phyloP scores from a whole-genome alignment of 2,113 vertebrate genomes.

The Lontra canadensis region DNA sequence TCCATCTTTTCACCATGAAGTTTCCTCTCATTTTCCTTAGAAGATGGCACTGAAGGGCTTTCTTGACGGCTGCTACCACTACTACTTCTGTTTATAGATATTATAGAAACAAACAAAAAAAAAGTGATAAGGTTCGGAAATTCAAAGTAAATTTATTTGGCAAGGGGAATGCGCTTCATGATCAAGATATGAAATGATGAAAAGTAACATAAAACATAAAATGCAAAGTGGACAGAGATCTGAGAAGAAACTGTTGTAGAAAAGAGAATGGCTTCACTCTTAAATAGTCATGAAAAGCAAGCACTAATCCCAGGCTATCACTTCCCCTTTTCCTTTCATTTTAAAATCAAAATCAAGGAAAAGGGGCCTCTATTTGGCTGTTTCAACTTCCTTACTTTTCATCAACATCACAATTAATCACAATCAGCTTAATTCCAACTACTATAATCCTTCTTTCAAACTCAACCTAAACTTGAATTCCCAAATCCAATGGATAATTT shows the following conservation, averaged over 20 bases:
- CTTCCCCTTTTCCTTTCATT: not conserved
- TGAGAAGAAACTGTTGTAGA: not conserved
- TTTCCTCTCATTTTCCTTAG: conserved; percentile 83
- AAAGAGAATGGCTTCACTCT: not conserved
- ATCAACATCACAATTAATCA: not conserved
- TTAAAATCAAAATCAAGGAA: not conserved
- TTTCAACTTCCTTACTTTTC: not conserved
- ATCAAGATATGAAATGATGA: conserved; percentile 15
- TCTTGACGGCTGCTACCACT: conserved; percentile 85
- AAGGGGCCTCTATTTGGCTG: not conserved
- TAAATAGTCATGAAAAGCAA: not conserved
- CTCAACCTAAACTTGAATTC: not conserved
- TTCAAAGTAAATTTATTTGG: conserved; percentile 36
- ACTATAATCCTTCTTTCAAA: not conserved
- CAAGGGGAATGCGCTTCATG: not conserved
- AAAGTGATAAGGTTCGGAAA: not conserved
- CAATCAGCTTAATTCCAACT: not conserved
- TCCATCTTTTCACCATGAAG: conserved; percentile 77
- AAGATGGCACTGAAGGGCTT: conserved; percentile 84
- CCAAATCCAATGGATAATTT: conserved; percentile 1
- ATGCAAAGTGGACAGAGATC: not conserved
- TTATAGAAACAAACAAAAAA: not conserved
- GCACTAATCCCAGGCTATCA: not conserved
- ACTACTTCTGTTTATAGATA: conserved; percentile 76
- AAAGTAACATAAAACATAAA: not conserved